Evolutionary conservation across 2,113 vertebrate species (phyloP).

Genomic region (Vulpes vulpes): DNA sequence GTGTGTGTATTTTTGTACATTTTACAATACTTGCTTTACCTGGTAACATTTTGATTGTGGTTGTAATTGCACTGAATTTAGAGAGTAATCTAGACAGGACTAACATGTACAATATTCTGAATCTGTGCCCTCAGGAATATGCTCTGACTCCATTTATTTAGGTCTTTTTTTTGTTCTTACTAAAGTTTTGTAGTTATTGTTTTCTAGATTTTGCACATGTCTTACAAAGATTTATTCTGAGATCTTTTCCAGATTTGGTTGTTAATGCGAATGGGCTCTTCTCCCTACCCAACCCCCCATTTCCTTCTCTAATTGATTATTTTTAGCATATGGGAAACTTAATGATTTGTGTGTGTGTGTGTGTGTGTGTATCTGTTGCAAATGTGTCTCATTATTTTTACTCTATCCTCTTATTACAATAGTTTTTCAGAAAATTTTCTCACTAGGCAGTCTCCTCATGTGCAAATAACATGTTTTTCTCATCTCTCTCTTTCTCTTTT

Average conservation of each 20-base stretch:
- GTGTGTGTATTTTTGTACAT: background rate
- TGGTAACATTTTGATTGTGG: conserved; percentile 31
- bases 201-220: background rate
- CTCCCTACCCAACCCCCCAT: background rate
- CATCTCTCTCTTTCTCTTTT: background rate
- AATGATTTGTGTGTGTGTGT: background rate
- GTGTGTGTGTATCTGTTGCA: background rate
- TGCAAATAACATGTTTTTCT: background rate
- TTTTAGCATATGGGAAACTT: background rate
- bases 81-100: conserved; percentile 8
- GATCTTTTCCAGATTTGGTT: background rate
- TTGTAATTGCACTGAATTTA: background rate
- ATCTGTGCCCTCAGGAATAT: background rate
- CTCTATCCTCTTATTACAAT: background rate
- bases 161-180: background rate
- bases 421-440: background rate
- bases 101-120: background rate
- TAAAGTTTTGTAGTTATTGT: background rate
- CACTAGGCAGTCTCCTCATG: background rate
- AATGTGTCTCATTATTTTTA: background rate
- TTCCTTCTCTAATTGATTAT: background rate
- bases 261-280: background rate
- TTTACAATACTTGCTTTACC: background rate
- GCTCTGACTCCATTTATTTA: background rate
- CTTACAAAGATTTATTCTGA: background rate